These are phyloP conservation scores for Glareola pratincola DNA, from an alignment of 2,113 vertebrate genomes.

Conservation along the genomic window DNA sequence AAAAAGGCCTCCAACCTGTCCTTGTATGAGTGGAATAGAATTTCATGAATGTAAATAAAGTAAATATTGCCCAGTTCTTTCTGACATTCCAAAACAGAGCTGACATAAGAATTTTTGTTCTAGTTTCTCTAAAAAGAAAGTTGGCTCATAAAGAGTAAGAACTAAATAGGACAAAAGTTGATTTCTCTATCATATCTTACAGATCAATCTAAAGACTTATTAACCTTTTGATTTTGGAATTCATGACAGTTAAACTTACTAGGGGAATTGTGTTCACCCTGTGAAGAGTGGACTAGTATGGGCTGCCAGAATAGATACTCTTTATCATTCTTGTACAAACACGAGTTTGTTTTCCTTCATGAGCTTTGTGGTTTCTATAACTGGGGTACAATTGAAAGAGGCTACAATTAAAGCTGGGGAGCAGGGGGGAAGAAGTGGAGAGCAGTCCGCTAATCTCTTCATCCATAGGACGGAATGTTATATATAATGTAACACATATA, in stretches of 20 bases:
- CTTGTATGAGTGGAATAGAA: not conserved
- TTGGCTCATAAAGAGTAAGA: not conserved
- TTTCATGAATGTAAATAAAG: not conserved
- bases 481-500: not conserved
- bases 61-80: not conserved
- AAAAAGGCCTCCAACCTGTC: not conserved
- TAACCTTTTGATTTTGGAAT: not conserved
- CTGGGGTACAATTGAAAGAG: not conserved
- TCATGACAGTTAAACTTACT: not conserved
- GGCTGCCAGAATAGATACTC: not conserved
- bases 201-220: not conserved
- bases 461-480: not conserved
- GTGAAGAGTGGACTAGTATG: not conserved
- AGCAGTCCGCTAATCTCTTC: constrained; percentile 31
- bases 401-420: not conserved
- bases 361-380: not conserved
- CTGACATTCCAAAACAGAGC: not conserved
- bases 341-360: not conserved
- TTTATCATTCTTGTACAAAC: not conserved
- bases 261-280: not conserved
- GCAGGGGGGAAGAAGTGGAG: not conserved
- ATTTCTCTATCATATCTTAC: not conserved
- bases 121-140: not conserved
- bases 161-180: not conserved
- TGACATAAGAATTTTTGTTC: not conserved